Conservation (phyloP, 2,113 vertebrate genomes). For the Oophaga pumilio region DNA sequence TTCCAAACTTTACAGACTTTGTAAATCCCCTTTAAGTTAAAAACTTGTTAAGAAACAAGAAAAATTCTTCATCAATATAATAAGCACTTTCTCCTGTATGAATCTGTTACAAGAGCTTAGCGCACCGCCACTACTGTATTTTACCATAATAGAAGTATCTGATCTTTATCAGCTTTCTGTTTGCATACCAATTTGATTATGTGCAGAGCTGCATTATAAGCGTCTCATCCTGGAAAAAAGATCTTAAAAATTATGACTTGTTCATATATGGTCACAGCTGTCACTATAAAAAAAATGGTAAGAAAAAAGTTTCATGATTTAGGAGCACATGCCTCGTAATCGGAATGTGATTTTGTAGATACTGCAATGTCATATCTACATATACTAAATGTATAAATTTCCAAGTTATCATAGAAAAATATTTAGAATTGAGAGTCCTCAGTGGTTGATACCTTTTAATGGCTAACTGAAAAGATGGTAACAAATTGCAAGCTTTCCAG, state of each 20-base stretch:
- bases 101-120: neutral
- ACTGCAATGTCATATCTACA: neutral
- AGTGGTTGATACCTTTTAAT: too few relatives aligned
- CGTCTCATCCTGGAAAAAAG: neutral
- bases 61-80: too few relatives aligned
- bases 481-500: too few relatives aligned
- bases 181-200: constrained; percentile 12
- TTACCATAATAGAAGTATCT: neutral
- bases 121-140: neutral
- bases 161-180: constrained; percentile 2
- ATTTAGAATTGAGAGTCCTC: too few relatives aligned
- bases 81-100: neutral
- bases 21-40: too few relatives aligned
- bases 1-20: too few relatives aligned
- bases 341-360: neutral
- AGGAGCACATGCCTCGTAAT: neutral
- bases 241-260: neutral
- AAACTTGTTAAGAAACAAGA: too few relatives aligned
- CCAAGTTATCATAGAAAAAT: too few relatives aligned
- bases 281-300: neutral
- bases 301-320: neutral
- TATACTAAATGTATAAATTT: too few relatives aligned
- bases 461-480: too few relatives aligned
- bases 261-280: constrained; percentile 20
- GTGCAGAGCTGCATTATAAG: constrained; percentile 28